A percentile compares a stretch with the other conserved stretches of the same genome.
phyloP scores from a whole-genome alignment of 1,140 invertebrate genomes.

The Ladona fulva region DNA sequence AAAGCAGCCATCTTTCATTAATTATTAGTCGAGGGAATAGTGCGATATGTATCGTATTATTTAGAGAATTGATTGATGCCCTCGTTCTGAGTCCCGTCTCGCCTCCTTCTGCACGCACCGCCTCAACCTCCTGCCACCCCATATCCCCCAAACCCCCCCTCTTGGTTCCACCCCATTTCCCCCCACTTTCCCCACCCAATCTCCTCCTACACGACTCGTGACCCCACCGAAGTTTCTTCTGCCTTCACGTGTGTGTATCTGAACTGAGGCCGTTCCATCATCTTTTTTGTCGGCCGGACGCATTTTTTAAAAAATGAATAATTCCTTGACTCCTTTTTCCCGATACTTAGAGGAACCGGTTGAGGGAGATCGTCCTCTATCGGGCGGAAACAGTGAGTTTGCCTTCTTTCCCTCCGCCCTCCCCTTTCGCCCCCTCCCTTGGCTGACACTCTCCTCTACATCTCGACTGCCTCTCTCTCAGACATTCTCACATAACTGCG shows the following conservation, averaged over 20 bases:
- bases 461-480: background rate
- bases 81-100: too few relatives aligned
- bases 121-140: too few relatives aligned
- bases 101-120: too few relatives aligned
- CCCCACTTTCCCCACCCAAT: background rate
- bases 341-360: conserved; percentile 8
- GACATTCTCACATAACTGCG: too few relatives aligned
- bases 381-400: conserved; percentile 7
- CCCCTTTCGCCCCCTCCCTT: background rate
- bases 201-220: background rate
- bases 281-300: conserved; percentile 5
- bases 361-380: background rate
- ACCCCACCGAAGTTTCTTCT: background rate
- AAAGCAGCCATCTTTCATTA: too few relatives aligned
- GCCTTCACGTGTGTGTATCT: background rate
- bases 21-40: too few relatives aligned
- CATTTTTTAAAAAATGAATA: conserved; percentile 7
- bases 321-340: conserved; percentile 4
- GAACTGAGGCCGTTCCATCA: background rate
- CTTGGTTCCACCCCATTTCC: background rate
- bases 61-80: too few relatives aligned
- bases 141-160: background rate
- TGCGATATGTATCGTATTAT: too few relatives aligned
- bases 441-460: background rate
- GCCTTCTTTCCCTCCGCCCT: background rate